Base-by-base conservation (phyloP, 2,888 invertebrate genomes). In the Gymnosoma rotundatum region DNA sequence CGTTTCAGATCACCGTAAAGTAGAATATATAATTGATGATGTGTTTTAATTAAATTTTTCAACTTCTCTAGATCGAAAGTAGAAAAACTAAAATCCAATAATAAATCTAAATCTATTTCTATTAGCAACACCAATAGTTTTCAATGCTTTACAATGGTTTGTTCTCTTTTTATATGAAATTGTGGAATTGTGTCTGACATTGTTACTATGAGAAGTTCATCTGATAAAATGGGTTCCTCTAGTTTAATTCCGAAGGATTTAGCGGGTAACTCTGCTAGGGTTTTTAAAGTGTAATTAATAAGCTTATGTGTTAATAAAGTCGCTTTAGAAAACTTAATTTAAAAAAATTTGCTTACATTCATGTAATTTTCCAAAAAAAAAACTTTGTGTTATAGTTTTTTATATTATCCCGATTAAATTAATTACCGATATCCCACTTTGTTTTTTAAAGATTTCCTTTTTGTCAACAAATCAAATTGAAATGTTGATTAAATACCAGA, bases 71-170 rank as follows among this genome's bases (percentile, higher is more conserved):
- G 32, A 60, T 83, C 82, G 25, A 73, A 67, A 61, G 69, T 63
- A 60, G 72, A 72, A 66, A 76, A 76, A 70, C 69, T 74, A 52
- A 75, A 75, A 70, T 75, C 20, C 60, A 61, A 78, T 67, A 81
- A 69, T 54, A 81, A 70, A 64, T 84, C 75, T 66, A 73, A n/a
- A n/a, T n/a, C 38, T 73, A 84, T 78, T 78, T 80, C 63, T 56
- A 80, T 63, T 61, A 80, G 67, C 70, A 69, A 52, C 48, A 69
- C 56, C 58, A 80, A 67, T 61, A 84, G 56, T 61, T 81, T 73
- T 69, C 86, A 87, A 78, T 83, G 81, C 48, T 69, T 42, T 52
- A 78, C 74, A 75, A 74, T 74, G 54, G 74, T 64, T 74, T 74
- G 52, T 74, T 74, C 63, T 74, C 74, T 74, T 64, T 74, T 74